Conservation (phyloP, 1,140 invertebrate species). For the Hirudo medicinalis region DNA sequence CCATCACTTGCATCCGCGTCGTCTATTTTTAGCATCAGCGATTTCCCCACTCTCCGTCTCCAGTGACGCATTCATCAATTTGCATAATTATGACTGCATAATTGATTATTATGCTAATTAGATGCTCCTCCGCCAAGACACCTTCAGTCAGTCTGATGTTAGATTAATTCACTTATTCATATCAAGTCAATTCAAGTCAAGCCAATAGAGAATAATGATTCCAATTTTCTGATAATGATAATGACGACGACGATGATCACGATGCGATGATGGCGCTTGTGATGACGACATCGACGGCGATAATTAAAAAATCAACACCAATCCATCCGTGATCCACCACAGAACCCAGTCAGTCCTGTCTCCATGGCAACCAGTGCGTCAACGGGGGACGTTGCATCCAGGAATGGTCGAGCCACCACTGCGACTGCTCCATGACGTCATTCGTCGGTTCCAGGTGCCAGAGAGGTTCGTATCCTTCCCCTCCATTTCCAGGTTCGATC, state of each 20-base stretch:
- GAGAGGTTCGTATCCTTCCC: conserved; percentile 27
- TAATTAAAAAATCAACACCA: background rate
- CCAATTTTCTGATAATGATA: background rate
- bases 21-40: no score
- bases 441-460: conserved; percentile 83
- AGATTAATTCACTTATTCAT: background rate
- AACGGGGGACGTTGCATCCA: conserved; percentile 78
- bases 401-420: conserved; percentile 88
- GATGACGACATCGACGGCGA: background rate
- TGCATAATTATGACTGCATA: no score
- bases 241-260: background rate
- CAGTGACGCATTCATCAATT: no score
- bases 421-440: conserved; percentile 80
- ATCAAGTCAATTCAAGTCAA: background rate
- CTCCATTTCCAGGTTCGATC: background rate
- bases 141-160: background rate
- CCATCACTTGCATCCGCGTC: no score
- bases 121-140: background rate
- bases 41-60: no score
- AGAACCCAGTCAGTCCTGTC: background rate
- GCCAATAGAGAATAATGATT: background rate
- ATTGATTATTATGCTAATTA: background rate
- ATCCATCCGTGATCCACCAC: background rate
- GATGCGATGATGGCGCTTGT: background rate
- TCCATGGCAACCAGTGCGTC: conserved; percentile 49